phyloP scores from a whole-genome alignment of 1,140 invertebrate species.

The Calycopis cecrops region DNA sequence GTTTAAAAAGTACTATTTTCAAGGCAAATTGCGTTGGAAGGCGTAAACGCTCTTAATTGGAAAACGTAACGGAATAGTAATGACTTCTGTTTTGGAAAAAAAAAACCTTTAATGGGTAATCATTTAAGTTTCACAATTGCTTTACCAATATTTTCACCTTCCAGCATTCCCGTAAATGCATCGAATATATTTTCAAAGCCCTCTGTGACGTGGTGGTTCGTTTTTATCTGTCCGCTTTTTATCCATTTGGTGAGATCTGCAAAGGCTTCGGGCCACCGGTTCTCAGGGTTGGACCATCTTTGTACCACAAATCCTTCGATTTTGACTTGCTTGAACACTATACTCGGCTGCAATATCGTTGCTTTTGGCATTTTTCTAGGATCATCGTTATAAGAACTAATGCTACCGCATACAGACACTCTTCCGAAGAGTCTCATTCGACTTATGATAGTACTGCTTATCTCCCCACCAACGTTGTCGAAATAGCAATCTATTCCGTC shows the following conservation, averaged over 20 bases:
- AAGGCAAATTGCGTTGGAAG: too few relatives aligned
- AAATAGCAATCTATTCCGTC: slow-evolving; percentile 80
- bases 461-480: slow-evolving; percentile 79
- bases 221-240: slow-evolving; percentile 73
- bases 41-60: too few relatives aligned
- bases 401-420: slow-evolving; percentile 78
- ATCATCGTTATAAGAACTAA: slow-evolving; percentile 70
- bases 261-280: slow-evolving; percentile 64
- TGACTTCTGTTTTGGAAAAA: too few relatives aligned
- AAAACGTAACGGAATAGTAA: too few relatives aligned
- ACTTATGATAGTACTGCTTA: slow-evolving; percentile 75
- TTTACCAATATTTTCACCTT: slow-evolving; percentile 78
- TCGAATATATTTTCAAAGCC: slow-evolving; percentile 77
- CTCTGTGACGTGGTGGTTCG: slow-evolving; percentile 72
- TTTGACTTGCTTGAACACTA: slow-evolving; percentile 66
- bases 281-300: slow-evolving; percentile 20
- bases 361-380: slow-evolving; percentile 38
- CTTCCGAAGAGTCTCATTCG: slow-evolving; percentile 78
- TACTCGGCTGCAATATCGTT: slow-evolving; percentile 68
- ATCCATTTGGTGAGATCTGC: slow-evolving; percentile 69
- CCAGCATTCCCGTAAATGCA: slow-evolving; percentile 76
- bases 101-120: background rate
- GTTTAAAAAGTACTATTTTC: too few relatives aligned
- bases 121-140: slow-evolving; percentile 73
- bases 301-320: slow-evolving; percentile 68